These are phyloP conservation scores for Tiliacea citrago DNA, from an alignment of 2,888 invertebrate genomes.

Conservation along the genomic window DNA sequence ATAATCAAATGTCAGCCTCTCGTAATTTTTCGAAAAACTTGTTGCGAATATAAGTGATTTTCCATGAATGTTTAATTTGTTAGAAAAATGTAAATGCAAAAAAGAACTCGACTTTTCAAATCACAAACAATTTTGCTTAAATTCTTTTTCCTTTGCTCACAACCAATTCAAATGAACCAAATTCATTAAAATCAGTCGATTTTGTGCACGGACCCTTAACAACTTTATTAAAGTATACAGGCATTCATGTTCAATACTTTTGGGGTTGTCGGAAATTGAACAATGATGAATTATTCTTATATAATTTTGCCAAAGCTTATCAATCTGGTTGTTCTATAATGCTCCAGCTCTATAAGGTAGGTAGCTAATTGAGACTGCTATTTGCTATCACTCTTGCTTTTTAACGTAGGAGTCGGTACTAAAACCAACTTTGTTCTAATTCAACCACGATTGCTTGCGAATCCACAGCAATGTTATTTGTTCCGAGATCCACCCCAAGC, in stretches of 20 bases:
- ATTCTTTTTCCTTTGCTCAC: no score
- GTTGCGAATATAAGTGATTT: no score
- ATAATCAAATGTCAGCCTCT: no score
- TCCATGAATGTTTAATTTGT: no score
- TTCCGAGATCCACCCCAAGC: background rate
- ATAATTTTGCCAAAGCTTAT: background rate
- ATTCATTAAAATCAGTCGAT: no score
- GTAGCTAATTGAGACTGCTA: background rate
- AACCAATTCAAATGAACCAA: no score
- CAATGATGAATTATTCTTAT: background rate
- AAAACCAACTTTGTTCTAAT: background rate
- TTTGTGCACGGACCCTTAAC: no score
- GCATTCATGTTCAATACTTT: background rate
- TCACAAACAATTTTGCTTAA: no score
- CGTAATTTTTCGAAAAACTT: no score
- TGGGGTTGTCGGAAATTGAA: background rate
- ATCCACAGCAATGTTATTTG: background rate
- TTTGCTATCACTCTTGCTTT: background rate
- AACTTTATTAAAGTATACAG: background rate
- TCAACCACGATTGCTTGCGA: background rate
- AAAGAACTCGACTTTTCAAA: no score
- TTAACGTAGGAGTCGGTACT: background rate
- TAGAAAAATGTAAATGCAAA: no score
- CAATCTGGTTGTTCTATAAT: background rate
- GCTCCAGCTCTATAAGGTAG: background rate